phyloP scores from a whole-genome alignment of 2,888 invertebrate genomes.

The Lymantria dispar region DNA sequence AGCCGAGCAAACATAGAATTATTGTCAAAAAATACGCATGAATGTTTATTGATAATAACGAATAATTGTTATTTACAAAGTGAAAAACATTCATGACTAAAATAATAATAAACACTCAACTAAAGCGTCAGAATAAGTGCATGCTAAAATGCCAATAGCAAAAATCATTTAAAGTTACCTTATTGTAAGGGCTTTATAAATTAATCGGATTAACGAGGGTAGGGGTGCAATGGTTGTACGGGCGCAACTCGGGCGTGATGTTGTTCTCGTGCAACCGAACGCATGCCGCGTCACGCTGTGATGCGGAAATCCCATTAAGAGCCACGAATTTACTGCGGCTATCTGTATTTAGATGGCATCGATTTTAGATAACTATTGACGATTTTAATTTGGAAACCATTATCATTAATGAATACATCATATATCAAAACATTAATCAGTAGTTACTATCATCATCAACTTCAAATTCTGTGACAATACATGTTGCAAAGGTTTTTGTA shows the following conservation, averaged over 20 bases:
- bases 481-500: no score
- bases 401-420: no score
- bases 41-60: no score
- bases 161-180: slow-evolving; percentile 66
- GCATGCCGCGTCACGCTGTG: slow-evolving; percentile 40
- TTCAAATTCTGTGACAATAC: no score
- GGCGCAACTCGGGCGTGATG: slow-evolving; percentile 18
- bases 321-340: slow-evolving; percentile 56
- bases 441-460: no score
- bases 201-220: slow-evolving; percentile 69
- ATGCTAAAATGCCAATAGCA: slow-evolving; percentile 59
- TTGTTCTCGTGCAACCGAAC: slow-evolving; percentile 35
- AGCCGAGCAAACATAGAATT: no score
- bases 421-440: no score
- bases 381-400: no score
- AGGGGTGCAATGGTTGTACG: slow-evolving; percentile 26
- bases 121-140: not conserved
- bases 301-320: slow-evolving; percentile 73
- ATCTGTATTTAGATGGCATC: slow-evolving; percentile 44
- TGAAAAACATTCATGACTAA: no score
- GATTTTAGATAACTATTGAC: slow-evolving; percentile 35
- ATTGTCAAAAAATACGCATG: no score
- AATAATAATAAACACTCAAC: not conserved
- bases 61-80: no score
- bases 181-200: slow-evolving; percentile 58